Base-by-base conservation (phyloP, 2,113 vertebrate genomes). In the Oryzias celebensis region DNA sequence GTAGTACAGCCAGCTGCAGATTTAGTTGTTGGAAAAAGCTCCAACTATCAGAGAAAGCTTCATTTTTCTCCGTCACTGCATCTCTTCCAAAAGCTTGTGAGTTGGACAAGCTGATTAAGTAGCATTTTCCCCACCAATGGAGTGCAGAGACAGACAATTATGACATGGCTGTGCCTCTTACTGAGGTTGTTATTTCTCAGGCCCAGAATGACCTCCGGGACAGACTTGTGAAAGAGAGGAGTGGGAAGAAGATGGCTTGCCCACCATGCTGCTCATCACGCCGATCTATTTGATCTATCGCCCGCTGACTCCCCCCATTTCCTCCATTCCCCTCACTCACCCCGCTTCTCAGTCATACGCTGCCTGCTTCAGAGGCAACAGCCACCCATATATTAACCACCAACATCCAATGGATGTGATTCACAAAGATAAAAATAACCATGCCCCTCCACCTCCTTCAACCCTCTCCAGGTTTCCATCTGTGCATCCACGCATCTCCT, bases 351-450 rank as follows among this genome's bases (percentile, higher is more conserved):
- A 52, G 50, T 70, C 70, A 68, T 55, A 71, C 62, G 26, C 31
- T 52, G 55, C 23, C 66, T 52, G 58, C 66, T 60, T 23, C 55
- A 65, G 43, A 15, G 31, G 60, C 73, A 64, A 62, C 42, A 77
- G 72, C 36, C 78, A 55, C 67, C 58, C 69, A 78, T 86, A 79
- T 67, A 83, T 87, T 85, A 82, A 52, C 67, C 62, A 55, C 62
- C 49, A 50, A 26, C 64, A 81, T 54, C 58, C 69, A 65, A 75
- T 77, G 68, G 49, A 72, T 70, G 65, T 53, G 62, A 71, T 67
- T 62, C 45, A 44, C 54, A 58, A 10, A 66, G 49, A 60, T 75
- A 58, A 75, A 79, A 78, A 82, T 66, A 85, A 59, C 74, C 36
- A n/a, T 22, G 28, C 22, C 26, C 47, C 52, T 58, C 18, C 45